These are phyloP conservation scores for Hippocampus comes DNA, from an alignment of 2,113 vertebrate species.

Conservation along the genomic window DNA sequence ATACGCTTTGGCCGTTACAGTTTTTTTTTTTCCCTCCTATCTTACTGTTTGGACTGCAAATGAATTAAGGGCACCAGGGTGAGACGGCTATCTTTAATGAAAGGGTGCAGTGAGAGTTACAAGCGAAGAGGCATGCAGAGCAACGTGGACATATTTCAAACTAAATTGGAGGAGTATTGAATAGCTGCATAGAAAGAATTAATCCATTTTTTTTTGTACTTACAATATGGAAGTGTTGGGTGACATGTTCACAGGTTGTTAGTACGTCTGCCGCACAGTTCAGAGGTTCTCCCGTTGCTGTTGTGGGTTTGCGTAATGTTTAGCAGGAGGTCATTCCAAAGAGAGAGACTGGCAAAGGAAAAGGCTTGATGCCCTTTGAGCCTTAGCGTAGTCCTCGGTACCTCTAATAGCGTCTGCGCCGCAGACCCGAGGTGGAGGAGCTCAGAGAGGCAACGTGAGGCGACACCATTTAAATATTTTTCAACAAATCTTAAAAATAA, in stretches of 20 bases:
- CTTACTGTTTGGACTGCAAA: conserved; percentile 72
- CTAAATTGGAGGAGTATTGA: conserved; percentile 3
- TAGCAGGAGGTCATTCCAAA: no score
- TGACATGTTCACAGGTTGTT: not conserved
- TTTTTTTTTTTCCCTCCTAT: conserved; percentile 33
- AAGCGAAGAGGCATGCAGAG: conserved; percentile 21
- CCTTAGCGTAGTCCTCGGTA: no score
- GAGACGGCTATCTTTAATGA: conserved; percentile 70
- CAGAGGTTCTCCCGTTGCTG: no score
- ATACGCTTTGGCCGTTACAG: conserved; percentile 64
- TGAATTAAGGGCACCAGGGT: conserved; percentile 59
- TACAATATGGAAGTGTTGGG: not conserved
- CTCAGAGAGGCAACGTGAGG: no score
- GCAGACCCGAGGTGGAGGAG: no score
- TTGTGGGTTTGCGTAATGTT: no score
- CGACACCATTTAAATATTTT: no score
- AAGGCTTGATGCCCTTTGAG: no score
- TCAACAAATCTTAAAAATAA: no score
- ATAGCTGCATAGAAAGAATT: conserved; percentile 7
- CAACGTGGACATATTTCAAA: conserved; percentile 16
- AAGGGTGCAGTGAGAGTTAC: conserved; percentile 54
- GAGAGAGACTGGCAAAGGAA: no score
- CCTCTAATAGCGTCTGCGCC: no score
- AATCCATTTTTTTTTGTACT: conserved; percentile 3
- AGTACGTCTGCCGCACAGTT: not conserved